Conservation (phyloP, 2,888 invertebrate species). For the Erebia palarica region DNA sequence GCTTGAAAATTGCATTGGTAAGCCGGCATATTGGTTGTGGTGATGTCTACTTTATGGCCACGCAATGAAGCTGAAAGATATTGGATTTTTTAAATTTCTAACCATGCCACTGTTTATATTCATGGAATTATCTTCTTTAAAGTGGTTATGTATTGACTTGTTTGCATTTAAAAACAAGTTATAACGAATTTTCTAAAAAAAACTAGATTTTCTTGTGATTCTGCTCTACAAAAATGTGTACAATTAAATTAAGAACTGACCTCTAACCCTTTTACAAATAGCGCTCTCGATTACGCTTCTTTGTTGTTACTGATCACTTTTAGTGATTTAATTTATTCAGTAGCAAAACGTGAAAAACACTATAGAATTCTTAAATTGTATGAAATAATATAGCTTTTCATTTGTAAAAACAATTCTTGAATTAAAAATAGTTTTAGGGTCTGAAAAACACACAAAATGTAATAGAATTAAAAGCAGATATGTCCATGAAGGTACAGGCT, state of each 20-base stretch:
- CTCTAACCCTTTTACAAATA: not conserved
- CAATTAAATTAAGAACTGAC: not conserved
- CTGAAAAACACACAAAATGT: not conserved
- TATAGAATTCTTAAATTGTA: too few species aligned
- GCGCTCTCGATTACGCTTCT: too few species aligned
- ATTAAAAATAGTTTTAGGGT: not conserved
- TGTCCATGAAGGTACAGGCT: not conserved
- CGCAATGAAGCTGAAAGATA: not conserved
- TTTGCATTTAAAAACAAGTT: too few species aligned
- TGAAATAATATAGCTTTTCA: too few species aligned
- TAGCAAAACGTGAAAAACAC: too few species aligned
- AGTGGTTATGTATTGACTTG: not conserved
- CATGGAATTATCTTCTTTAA: not conserved
- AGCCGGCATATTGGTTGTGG: slow-evolving; percentile 75
- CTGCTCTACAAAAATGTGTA: not conserved
- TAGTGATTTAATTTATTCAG: too few species aligned
- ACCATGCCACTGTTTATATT: not conserved
- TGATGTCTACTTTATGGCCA: slow-evolving; percentile 30
- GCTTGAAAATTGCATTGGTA: slow-evolving; percentile 80
- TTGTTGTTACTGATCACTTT: not conserved
- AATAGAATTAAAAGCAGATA: slow-evolving; percentile 5
- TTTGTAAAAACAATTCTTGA: not conserved
- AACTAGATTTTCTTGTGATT: too few species aligned
- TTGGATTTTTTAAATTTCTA: not conserved
- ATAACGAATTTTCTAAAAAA: too few species aligned